Percentiles rank a stretch among this genome's conserved stretches.
Evolutionary conservation across 2,888 invertebrate species (phyloP).

Genomic region (Antheraea yamamai): DNA sequence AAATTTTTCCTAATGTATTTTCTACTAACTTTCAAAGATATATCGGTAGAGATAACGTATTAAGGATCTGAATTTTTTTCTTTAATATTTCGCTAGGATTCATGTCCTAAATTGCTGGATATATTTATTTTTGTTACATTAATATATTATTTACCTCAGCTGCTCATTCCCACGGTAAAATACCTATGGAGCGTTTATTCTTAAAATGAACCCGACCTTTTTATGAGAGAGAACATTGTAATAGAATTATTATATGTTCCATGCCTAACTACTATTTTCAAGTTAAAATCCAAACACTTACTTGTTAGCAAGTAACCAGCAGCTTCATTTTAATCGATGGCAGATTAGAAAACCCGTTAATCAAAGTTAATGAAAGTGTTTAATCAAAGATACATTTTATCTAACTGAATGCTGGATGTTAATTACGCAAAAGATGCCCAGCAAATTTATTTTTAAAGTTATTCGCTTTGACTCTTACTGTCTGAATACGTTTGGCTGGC

Average conservation of each 20-base stretch:
- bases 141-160: no score
- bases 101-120: no score
- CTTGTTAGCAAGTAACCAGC: background rate
- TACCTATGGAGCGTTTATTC: no score
- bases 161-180: no score
- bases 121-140: no score
- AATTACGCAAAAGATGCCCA: background rate
- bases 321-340: background rate
- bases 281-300: background rate
- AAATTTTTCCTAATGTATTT: no score
- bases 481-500: slow-evolving; percentile 25
- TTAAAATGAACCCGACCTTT: no score
- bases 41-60: no score
- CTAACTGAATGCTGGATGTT: background rate
- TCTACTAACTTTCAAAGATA: no score
- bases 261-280: background rate
- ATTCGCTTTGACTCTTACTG: slow-evolving; percentile 22
- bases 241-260: background rate
- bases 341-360: background rate
- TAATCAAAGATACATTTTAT: background rate
- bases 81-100: no score
- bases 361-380: no score
- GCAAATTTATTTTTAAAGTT: slow-evolving; percentile 3
- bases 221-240: background rate
- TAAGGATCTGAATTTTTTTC: no score